Evolutionary conservation across 2,888 invertebrate species (phyloP), one percentile per base, ranked within the genome.

Genomic region (Torymus tubicola): DNA sequence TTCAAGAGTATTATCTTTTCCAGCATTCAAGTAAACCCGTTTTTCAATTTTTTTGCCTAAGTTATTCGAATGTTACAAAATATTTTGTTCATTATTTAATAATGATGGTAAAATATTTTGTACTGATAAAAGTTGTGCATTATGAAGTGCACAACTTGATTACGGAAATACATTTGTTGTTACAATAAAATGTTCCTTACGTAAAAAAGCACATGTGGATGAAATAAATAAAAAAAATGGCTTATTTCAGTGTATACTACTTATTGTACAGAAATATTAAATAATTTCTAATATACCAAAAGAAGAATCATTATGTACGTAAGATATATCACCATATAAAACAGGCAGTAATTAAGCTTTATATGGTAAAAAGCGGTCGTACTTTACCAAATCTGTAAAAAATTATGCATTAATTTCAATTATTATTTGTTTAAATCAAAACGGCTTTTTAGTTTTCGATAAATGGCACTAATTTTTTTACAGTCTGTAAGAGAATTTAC

Each of bases 161-260:
- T 75, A 75, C 58, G 53, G 57, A 78, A 85, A 85, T 81, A 57
- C 31, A 65, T 60, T 72, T 10, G 81, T 83, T 85, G 84, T 84
- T 79, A 80, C 83, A 82, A 85, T 82, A 84, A 84, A 84, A 87
- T 87, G 87, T 88, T 88, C 87, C 87, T 88, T 85, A 84, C 81
- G 84, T 83, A 85, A 85, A 86, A 87, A 75, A 79, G 86, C 86
- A 87, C 85, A 86, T 80, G 77, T 85, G 83, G 84, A 86, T 86
- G 83, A 84, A 74, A 84, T 83, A 82, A 85, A 83, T 84, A 84
- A 74, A 83, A 42, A 84, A 85, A 84, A 84, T 85, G 82, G 85
- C 81, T 84, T 84, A 83, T 82, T 83, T 83, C 83, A 84, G 81
- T 83, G 72, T 82, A 81, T 84, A 79, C 81, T 83, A 84, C 77